Base-by-base conservation (phyloP, 2,113 vertebrate genomes). In the Eurypyga helias region DNA sequence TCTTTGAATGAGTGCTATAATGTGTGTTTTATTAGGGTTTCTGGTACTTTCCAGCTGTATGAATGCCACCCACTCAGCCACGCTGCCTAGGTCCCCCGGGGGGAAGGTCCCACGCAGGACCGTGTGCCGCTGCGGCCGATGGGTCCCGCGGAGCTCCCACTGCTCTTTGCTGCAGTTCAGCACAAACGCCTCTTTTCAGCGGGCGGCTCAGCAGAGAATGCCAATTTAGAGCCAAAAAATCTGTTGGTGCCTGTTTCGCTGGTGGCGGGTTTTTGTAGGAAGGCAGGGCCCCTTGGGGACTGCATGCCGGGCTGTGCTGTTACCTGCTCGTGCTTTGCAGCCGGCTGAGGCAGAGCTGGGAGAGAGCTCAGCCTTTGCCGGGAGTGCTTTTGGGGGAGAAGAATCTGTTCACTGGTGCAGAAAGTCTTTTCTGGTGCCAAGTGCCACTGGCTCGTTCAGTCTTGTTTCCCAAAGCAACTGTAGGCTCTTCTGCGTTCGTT, bases 351-450 rank as follows among this genome's bases (percentile, higher is more conserved):
- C 85, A 91, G 79, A 92, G 64, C 84, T 71, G 57, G 29, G 75
- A 67, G 55, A 52, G 78, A 65, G 55, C 61, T 90, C 77, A 86
- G 70, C 84, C 86, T 94, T 92, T 94, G 87, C 89, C 81, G 11
- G 67, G 78, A 90, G 90, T 69, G 67, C 48, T 94, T 92, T 91
- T 94, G 21, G 64, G 66, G 83, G 48, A 52, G 93, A 72, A 91
- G 77, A 91, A 89, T 93, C 76, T 87, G 83, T 70, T 95, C 95
- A 71, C 33, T 87, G 92, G 70, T 2, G 82, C 95, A 93, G 93
- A 95, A 96, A 94, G 86, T 24, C 58, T 96, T 80, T 76, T 76
- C 83, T 87, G 66, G 52, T 16, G 36, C 0, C 3, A 84, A 95
- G 34, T 84, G 81, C 79, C 81, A 54, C 14, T 0, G 46, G 79